These are phyloP conservation scores for Borostomias antarcticus DNA, from an alignment of 2,797 vertebrate species.

Conservation along the genomic window DNA sequence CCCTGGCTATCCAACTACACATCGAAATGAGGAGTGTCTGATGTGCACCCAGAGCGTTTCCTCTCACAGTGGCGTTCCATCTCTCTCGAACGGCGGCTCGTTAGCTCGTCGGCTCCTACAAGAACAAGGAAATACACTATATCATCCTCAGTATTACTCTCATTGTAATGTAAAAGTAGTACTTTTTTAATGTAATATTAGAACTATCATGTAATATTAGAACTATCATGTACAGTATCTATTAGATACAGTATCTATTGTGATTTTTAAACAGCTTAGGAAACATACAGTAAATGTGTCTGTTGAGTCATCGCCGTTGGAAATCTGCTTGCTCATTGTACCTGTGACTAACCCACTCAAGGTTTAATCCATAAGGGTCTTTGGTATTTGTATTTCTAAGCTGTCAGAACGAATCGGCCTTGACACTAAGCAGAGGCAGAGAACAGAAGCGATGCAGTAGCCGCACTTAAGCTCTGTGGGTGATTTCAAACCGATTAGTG, in stretches of 20 bases:
- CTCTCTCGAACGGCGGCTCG: constrained; percentile 44
- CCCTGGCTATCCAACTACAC: constrained; percentile 49
- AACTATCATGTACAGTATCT: not conserved
- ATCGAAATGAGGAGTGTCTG: constrained; percentile 47
- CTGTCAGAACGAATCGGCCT: constrained; percentile 76
- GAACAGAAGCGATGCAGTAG: constrained; percentile 65
- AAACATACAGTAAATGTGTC: too few relatives aligned
- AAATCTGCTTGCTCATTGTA: constrained; percentile 60
- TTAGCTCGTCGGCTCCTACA: not conserved
- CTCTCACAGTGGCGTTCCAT: constrained; percentile 40
- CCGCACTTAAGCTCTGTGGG: constrained; percentile 72
- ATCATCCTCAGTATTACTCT: not conserved
- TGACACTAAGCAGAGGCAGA: constrained; percentile 73
- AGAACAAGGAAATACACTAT: not conserved
- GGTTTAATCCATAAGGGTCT: constrained; percentile 62
- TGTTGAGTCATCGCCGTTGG: constrained; percentile 24
- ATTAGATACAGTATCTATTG: not conserved
- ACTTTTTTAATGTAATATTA: not conserved
- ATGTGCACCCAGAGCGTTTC: constrained; percentile 40
- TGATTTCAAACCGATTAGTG: constrained; percentile 81
- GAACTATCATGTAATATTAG: not conserved
- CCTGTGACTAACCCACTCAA: constrained; percentile 64
- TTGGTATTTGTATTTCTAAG: constrained; percentile 69
- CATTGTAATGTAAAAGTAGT: not conserved
- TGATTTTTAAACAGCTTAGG: not conserved